Base-by-base conservation (phyloP, 2,113 vertebrate genomes). In the Leucosticte australis region DNA sequence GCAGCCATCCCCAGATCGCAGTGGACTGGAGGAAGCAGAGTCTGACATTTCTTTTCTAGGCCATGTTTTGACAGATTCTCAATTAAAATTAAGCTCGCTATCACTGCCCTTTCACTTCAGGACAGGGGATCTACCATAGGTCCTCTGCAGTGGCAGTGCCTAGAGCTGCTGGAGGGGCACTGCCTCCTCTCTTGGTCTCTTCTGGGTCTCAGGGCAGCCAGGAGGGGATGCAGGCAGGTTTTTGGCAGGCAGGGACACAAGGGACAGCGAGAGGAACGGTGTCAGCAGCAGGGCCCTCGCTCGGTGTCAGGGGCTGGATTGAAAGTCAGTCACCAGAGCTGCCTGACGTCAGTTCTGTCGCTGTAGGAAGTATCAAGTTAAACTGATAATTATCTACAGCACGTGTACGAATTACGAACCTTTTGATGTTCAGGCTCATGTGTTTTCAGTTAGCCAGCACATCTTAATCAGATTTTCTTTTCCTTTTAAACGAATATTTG, bases 351-450 rank as follows among this genome's bases (percentile, higher is more conserved):
- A 97, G 67, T n/a, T 69, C 92, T 94, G 94, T 93, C n/a, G 12
- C 96, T 88, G 80, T 74, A 88, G 94, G 96, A 96, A 97, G 91
- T 92, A 95, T 96, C 47, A 12, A 67, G 94, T 95, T 96, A 94
- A 96, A 94, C 93, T 95, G 96, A 97, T 97, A 80, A 95, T 95
- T 95, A 97, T 97, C 97, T 95, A 33, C 87, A 89, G 95, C 94
- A 96, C 65, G 71, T 96, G 96, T 80, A 95, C 1, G 37, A 93
- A 74, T 94, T 92, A 70, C 1, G 1, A 86, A 84, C 83, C 86
- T 97, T 96, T 95, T 97, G 96, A 94, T 96, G 90, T 93, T 94
- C 47, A 37, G 87, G 63, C 93, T 94, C 90, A 84, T 96, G 68
- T 84, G 95, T 80, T 96, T 95, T 80, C 81, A 94, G 84, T 96